These are phyloP conservation scores for Cephus nigrinus DNA, from an alignment of 2,888 invertebrate species.

Conservation along the genomic window DNA sequence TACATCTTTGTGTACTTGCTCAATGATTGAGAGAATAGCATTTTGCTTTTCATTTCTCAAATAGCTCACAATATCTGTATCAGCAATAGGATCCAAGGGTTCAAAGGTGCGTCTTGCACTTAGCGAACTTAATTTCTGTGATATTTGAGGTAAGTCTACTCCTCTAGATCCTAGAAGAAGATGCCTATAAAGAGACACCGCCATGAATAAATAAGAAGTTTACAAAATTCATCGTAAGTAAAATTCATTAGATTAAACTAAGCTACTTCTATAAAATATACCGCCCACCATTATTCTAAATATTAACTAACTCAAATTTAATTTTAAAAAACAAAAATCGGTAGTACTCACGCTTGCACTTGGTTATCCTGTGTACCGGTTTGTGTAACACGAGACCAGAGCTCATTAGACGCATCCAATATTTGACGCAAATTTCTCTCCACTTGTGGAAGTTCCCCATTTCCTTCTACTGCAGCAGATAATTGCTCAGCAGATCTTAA, in stretches of 20 bases:
- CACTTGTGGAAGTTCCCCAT: constrained; percentile 85
- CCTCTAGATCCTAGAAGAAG: constrained; percentile 91
- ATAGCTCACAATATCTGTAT: constrained; percentile 91
- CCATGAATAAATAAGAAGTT: neutral
- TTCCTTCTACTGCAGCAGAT: constrained; percentile 87
- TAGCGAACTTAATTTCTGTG: constrained; percentile 89
- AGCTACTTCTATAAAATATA: too few relatives aligned
- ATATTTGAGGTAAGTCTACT: constrained; percentile 92
- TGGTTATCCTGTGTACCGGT: constrained; percentile 90
- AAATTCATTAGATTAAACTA: neutral
- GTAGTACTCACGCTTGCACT: constrained; percentile 76
- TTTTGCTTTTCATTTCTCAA: constrained; percentile 94
- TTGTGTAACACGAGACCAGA: constrained; percentile 88
- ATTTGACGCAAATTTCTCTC: constrained; percentile 93
- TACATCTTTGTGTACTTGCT: constrained; percentile 88
- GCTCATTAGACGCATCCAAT: constrained; percentile 88
- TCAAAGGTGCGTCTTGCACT: constrained; percentile 89
- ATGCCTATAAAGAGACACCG: constrained; percentile 72
- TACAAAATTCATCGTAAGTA: neutral
- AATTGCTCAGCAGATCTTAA: constrained; percentile 93
- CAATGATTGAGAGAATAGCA: constrained; percentile 90
- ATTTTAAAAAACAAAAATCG: neutral
- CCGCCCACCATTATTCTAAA: too few relatives aligned
- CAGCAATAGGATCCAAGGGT: constrained; percentile 89
- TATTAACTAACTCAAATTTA: neutral